Conservation (phyloP, 92 coral and sea anemone species). For the Zoanthus gigantus region DNA sequence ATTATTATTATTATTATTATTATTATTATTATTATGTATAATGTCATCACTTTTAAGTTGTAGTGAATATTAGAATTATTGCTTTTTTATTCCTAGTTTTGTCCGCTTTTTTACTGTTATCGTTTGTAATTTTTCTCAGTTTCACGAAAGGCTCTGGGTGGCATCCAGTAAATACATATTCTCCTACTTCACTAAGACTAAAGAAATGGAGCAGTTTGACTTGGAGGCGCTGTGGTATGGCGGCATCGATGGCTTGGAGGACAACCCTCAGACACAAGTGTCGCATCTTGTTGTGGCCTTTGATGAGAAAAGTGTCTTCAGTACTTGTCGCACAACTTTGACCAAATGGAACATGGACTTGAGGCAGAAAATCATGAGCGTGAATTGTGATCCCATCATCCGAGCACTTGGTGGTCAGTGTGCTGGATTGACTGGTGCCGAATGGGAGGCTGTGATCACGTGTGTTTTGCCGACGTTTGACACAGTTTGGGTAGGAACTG, state of each 20-base stretch:
- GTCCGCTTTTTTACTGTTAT: background rate
- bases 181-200: constrained; percentile 78
- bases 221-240: constrained; percentile 94
- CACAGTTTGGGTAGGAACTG: constrained; percentile 93
- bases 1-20: background rate
- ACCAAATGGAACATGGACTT: constrained; percentile 82
- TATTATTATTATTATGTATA: background rate
- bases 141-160: constrained; percentile 80
- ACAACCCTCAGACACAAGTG: constrained; percentile 80
- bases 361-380: constrained; percentile 72
- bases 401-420: constrained; percentile 23
- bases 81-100: background rate
- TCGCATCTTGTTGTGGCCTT: constrained; percentile 66
- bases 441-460: constrained; percentile 72
- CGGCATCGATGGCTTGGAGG: constrained; percentile 75
- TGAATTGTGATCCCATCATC: constrained; percentile 77
- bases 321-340: constrained; percentile 82
- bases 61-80: too few species aligned
- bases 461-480: constrained; percentile 82
- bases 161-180: constrained; percentile 87
- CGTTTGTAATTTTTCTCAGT: background rate
- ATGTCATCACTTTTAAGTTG: background rate
- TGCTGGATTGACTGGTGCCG: constrained; percentile 34
- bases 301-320: constrained; percentile 72
- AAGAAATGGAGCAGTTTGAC: constrained; percentile 89